Conservation (phyloP, 92 coral and sea anemone species). For the Micromussa lordhowensis region DNA sequence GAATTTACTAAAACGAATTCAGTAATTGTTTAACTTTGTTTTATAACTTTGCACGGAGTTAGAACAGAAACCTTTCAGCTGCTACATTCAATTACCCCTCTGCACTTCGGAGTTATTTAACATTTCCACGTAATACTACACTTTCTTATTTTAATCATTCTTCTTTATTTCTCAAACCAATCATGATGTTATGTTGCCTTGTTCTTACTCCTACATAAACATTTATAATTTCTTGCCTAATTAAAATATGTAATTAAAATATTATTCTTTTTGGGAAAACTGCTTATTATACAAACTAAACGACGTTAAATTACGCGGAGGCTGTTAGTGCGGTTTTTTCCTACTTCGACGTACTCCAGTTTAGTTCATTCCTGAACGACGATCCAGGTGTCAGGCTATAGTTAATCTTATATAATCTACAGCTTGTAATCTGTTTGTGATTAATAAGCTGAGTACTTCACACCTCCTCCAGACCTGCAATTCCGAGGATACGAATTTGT, state of each 20-base stretch:
- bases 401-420: not conserved
- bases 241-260: not conserved
- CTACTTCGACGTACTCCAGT: not conserved
- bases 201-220: not conserved
- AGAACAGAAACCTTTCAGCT: too few species aligned
- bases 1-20: too few species aligned
- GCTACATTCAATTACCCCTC: too few species aligned
- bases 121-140: too few species aligned
- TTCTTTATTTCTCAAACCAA: too few species aligned
- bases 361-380: not conserved
- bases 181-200: not conserved
- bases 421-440: not conserved
- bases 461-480: slow-evolving; percentile 43
- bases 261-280: not conserved
- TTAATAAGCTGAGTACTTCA: slow-evolving; percentile 27
- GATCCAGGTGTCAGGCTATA: not conserved
- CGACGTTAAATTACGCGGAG: not conserved
- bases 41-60: too few species aligned
- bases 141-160: too few species aligned
- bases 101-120: too few species aligned
- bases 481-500: slow-evolving; percentile 78
- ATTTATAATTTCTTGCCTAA: not conserved
- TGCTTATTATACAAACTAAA: not conserved
- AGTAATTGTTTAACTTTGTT: too few species aligned
- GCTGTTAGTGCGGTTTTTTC: not conserved